These are phyloP conservation scores for Rhinogobius similis DNA, from an alignment of 2,113 vertebrate species.

Conservation along the genomic window DNA sequence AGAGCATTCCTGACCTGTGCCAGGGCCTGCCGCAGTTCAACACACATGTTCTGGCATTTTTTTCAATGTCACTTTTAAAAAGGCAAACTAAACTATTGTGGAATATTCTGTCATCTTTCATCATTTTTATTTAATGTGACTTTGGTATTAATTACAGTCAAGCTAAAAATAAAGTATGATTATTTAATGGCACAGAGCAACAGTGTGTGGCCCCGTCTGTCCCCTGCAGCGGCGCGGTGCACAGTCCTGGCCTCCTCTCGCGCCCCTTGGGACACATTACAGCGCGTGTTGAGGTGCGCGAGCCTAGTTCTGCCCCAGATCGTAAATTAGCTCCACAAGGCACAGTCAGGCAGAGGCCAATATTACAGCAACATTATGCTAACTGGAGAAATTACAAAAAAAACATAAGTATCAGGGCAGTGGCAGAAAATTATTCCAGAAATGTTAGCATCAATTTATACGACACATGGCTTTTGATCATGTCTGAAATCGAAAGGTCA, in stretches of 20 bases:
- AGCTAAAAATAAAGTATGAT: neutral
- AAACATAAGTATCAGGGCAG: neutral
- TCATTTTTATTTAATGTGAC: neutral
- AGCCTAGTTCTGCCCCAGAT: slow-evolving; percentile 48
- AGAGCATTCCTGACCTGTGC: neutral
- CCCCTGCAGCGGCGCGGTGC: slow-evolving; percentile 56
- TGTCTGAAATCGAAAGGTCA: neutral
- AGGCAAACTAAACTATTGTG: neutral
- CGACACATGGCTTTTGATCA: neutral
- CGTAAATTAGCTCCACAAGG: slow-evolving; percentile 64
- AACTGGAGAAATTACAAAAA: neutral
- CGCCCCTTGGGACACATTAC: slow-evolving; percentile 66
- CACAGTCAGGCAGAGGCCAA: slow-evolving; percentile 47
- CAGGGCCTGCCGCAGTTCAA: no score
- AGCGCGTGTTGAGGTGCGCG: slow-evolving; percentile 35
- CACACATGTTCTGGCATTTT: neutral
- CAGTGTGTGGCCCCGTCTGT: slow-evolving; percentile 44
- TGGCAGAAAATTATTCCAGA: neutral
- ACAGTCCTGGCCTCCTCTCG: slow-evolving; percentile 40
- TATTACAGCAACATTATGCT: neutral
- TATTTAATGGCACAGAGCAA: slow-evolving; percentile 12
- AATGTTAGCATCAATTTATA: neutral
- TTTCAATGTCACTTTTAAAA: neutral
- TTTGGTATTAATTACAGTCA: slow-evolving; percentile 12
- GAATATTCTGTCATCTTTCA: neutral